Evolutionary conservation across 2,113 vertebrate genomes (phyloP).

Genomic region (Trinectes maculatus): DNA sequence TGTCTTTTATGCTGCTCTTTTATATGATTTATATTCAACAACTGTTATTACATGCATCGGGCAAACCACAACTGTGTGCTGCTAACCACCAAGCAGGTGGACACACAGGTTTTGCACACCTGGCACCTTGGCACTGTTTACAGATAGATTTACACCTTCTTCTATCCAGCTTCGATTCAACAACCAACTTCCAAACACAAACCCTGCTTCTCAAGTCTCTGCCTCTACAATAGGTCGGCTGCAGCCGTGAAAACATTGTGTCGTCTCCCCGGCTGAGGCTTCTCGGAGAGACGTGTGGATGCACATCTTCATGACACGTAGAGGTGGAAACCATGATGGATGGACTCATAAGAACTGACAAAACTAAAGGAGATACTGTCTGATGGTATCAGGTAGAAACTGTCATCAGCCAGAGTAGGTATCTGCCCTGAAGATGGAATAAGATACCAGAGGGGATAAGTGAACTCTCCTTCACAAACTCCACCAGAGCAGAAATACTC

Average conservation of each 20-base stretch:
- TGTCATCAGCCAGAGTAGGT: slow-evolving; percentile 19
- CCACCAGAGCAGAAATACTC: slow-evolving; percentile 5
- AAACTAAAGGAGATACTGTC: slow-evolving; percentile 18
- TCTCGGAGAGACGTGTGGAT: slow-evolving; percentile 2
- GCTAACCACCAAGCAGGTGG: slow-evolving; percentile 18
- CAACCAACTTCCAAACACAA: background rate
- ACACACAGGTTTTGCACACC: background rate
- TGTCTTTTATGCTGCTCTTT: slow-evolving; percentile 3
- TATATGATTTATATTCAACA: slow-evolving; percentile 5
- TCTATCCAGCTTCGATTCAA: background rate
- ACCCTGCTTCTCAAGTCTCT: background rate
- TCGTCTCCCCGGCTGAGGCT: background rate
- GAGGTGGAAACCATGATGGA: slow-evolving; percentile 31
- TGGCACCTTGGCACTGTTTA: slow-evolving; percentile 26
- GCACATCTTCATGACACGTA: slow-evolving; percentile 3
- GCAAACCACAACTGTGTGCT: slow-evolving; percentile 1
- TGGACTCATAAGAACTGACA: slow-evolving; percentile 22
- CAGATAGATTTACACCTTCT: slow-evolving; percentile 35
- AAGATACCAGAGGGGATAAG: slow-evolving; percentile 34
- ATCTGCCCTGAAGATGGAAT: slow-evolving; percentile 20
- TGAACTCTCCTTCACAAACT: slow-evolving; percentile 7
- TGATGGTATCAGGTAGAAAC: slow-evolving; percentile 14
- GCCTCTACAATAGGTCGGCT: background rate
- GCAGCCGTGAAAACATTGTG: background rate
- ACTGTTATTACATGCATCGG: slow-evolving; percentile 1